phyloP scores from a whole-genome alignment of 1,140 invertebrate genomes.

The Diploscapter pachys region DNA sequence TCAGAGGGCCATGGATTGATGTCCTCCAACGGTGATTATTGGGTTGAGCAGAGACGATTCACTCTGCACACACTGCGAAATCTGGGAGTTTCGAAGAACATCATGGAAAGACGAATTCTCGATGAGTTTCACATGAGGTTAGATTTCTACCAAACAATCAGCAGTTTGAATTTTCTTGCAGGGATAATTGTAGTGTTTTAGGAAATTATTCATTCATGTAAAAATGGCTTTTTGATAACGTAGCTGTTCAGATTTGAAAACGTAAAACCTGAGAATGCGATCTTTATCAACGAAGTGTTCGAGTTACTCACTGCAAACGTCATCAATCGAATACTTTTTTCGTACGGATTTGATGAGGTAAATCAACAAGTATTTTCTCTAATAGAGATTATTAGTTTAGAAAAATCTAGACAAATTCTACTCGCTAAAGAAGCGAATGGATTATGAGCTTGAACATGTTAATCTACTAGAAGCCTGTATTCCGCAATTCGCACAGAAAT shows the following conservation, averaged over 20 bases:
- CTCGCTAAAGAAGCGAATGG: too few species aligned
- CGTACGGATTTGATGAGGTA: conserved; percentile 27
- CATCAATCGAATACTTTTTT: conserved; percentile 31
- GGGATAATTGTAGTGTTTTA: too few species aligned
- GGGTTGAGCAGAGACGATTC: conserved; percentile 42
- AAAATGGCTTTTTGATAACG: background rate
- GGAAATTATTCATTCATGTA: too few species aligned
- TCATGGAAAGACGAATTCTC: conserved; percentile 42
- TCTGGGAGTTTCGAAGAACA: conserved; percentile 40
- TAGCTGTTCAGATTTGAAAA: conserved; percentile 6
- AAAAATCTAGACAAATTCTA: too few species aligned
- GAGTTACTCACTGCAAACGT: conserved; percentile 24
- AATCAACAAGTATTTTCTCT: conserved; percentile 4
- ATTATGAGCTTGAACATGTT: too few species aligned
- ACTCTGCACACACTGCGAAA: conserved; percentile 40
- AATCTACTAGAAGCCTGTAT: too few species aligned
- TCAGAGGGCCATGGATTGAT: conserved; percentile 28
- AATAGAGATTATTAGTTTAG: too few species aligned
- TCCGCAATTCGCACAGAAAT: too few species aligned
- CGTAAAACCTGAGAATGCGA: background rate
- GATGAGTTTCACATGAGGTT: conserved; percentile 13
- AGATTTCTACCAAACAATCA: background rate
- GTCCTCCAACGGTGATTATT: conserved; percentile 23
- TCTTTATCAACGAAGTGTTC: conserved; percentile 4
- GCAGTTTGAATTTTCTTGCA: background rate